A percentile compares a stretch with the other conserved stretches of the same genome.
These are phyloP conservation scores for Poecilia picta DNA, from an alignment of 2,797 vertebrate genomes.

Conservation along the genomic window DNA sequence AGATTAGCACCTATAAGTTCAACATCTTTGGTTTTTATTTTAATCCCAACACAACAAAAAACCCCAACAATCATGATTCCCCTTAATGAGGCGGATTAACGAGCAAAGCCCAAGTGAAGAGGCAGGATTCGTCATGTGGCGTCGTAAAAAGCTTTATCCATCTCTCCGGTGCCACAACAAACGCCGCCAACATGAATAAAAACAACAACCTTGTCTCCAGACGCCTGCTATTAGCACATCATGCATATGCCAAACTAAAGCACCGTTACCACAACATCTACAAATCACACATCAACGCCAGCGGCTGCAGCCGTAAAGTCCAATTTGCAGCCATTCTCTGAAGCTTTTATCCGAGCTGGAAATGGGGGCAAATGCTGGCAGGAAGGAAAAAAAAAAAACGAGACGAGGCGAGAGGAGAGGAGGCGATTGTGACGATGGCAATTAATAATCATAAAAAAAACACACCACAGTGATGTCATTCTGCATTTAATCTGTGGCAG, in stretches of 20 bases:
- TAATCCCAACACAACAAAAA: neutral
- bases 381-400: conserved; percentile 7
- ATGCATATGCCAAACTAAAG: conserved; percentile 8
- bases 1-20: neutral
- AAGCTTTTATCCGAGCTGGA: conserved; percentile 38
- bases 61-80: neutral
- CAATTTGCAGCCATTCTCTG: conserved; percentile 36
- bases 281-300: conserved; percentile 41
- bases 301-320: conserved; percentile 34
- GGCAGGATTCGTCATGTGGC: neutral
- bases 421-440: conserved; percentile 17
- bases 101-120: neutral
- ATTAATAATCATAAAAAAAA: conserved; percentile 28
- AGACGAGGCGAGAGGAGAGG: neutral
- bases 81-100: neutral
- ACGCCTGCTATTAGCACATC: conserved; percentile 19
- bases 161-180: neutral
- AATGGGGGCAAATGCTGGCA: conserved; percentile 38
- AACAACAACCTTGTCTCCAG: conserved; percentile 17
- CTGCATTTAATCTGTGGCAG: conserved; percentile 60
- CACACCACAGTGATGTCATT: conserved; percentile 55
- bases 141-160: conserved; percentile 2
- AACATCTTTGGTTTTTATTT: neutral
- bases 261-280: conserved; percentile 12
- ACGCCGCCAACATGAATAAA: conserved; percentile 1